Evolutionary conservation across 2,797 vertebrate genomes (phyloP).

Genomic region (Sebastes kiyomatsui): DNA sequence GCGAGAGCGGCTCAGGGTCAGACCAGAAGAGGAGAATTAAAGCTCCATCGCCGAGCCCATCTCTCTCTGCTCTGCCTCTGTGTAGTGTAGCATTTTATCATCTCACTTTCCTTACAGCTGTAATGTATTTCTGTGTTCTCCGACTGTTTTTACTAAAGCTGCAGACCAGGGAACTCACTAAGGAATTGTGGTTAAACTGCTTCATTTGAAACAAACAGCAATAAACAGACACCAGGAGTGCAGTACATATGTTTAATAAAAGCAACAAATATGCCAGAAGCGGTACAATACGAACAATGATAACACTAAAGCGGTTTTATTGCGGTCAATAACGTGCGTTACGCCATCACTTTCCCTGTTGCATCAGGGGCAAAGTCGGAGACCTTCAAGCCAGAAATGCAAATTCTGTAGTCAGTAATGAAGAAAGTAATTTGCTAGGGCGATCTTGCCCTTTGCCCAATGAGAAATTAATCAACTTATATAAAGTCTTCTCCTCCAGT

Average conservation of each 20-base stretch:
- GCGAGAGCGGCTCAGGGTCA: conserved; percentile 65
- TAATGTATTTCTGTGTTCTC: conserved; percentile 15
- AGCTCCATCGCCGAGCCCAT: conserved; percentile 26
- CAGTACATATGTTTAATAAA: background rate
- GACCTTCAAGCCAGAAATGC: conserved; percentile 16
- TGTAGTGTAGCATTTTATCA: background rate
- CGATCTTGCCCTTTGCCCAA: background rate
- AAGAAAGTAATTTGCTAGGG: background rate
- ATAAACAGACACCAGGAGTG: background rate
- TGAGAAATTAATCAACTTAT: conserved; percentile 12
- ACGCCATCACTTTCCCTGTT: conserved; percentile 7
- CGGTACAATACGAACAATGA: background rate
- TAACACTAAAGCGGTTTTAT: background rate
- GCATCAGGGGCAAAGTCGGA: conserved; percentile 4
- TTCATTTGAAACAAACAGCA: conserved; percentile 14
- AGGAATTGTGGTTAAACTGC: conserved; percentile 2
- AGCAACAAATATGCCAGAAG: background rate
- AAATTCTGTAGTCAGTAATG: background rate
- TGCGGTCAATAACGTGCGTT: background rate
- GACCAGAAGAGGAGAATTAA: conserved; percentile 48
- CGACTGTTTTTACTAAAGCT: conserved; percentile 8
- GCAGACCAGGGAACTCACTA: background rate
- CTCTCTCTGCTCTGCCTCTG: background rate
- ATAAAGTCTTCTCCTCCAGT: conserved; percentile 22
- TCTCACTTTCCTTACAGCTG: background rate